phyloP scores from a whole-genome alignment of 1,140 invertebrate species.

The Daktulosphaira vitifoliae region DNA sequence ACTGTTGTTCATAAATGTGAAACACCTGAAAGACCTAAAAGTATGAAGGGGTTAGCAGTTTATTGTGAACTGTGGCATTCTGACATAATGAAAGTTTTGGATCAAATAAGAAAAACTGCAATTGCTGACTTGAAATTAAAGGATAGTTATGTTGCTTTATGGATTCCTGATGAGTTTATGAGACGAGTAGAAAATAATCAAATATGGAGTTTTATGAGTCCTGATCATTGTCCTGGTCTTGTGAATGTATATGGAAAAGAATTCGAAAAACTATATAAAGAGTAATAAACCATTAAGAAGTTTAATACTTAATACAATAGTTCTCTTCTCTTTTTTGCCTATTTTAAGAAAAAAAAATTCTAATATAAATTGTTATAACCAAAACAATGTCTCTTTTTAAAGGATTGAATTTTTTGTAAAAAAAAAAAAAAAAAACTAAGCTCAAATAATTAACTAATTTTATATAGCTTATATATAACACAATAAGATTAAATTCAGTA shows the following conservation, averaged over 20 bases:
- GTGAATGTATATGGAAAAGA: slow-evolving; percentile 87
- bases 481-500: no score
- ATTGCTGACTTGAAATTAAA: slow-evolving; percentile 86
- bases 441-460: no score
- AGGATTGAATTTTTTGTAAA: no score
- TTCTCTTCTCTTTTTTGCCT: no score
- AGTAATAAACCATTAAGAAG: slow-evolving; percentile 47
- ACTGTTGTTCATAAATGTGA: slow-evolving; percentile 58
- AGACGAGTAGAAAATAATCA: slow-evolving; percentile 78
- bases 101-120: slow-evolving; percentile 86
- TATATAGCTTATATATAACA: no score
- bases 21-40: slow-evolving; percentile 43
- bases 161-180: slow-evolving; percentile 99
- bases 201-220: slow-evolving; percentile 97
- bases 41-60: slow-evolving; percentile 93
- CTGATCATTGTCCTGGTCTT: slow-evolving; percentile 83
- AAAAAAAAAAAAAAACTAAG: no score
- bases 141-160: slow-evolving; percentile 95
- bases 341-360: no score
- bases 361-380: no score
- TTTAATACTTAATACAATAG: no score
- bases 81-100: slow-evolving; percentile 91
- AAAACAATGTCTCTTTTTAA: no score
- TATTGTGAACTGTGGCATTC: slow-evolving; percentile 99
- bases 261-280: slow-evolving; percentile 81